These are phyloP conservation scores for Micrasema minimum DNA, from an alignment of 1,140 invertebrate genomes.

Conservation along the genomic window DNA sequence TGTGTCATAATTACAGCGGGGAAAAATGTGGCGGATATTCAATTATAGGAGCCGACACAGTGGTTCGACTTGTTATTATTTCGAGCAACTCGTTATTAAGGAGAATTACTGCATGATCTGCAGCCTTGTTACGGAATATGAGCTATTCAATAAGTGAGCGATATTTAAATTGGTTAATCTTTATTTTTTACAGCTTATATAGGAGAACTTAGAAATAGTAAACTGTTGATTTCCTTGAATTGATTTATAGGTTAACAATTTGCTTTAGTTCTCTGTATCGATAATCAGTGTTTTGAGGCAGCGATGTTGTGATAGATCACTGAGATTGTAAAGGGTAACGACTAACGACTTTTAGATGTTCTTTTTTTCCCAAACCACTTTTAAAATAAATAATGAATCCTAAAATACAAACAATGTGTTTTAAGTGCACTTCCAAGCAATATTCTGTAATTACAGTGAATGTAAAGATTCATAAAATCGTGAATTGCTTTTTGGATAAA, in stretches of 20 bases:
- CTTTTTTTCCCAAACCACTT: no score
- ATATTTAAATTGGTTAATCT: conserved; percentile 14
- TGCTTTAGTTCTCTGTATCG: no score
- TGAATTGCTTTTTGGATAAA: no score
- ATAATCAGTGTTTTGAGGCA: no score
- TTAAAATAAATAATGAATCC: no score
- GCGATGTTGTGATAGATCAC: no score
- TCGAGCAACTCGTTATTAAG: conserved; percentile 21
- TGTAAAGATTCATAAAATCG: no score
- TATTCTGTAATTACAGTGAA: no score
- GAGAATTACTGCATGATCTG: conserved; percentile 27
- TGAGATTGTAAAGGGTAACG: no score
- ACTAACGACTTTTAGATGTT: no score
- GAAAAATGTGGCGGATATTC: conserved; percentile 27
- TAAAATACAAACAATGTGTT: no score
- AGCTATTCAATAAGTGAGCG: conserved; percentile 9
- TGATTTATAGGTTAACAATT: conserved; percentile 16
- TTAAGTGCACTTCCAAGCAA: no score
- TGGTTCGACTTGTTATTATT: conserved; percentile 27
- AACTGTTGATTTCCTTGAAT: conserved; percentile 23
- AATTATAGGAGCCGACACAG: conserved; percentile 26
- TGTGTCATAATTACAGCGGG: conserved; percentile 31
- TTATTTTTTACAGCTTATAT: conserved; percentile 2
- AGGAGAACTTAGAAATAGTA: not conserved
- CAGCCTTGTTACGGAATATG: conserved; percentile 18